Conservation (phyloP, 1,140 invertebrate species). For the Vollenhovia emeryi region DNA sequence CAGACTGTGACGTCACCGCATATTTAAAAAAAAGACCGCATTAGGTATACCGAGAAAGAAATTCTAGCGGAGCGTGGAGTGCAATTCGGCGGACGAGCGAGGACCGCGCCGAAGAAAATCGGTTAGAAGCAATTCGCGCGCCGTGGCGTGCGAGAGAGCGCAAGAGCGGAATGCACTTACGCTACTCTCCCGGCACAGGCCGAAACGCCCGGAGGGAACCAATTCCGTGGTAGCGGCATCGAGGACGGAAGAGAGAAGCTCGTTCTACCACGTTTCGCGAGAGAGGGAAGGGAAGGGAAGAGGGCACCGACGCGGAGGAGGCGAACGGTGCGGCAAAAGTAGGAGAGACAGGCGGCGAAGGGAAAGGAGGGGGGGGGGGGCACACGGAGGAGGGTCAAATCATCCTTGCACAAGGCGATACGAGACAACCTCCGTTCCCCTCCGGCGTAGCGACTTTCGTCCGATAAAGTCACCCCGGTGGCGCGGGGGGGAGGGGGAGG, state of each 20-base stretch:
- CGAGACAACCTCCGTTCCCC: conserved; percentile 42
- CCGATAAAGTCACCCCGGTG: conserved; percentile 64
- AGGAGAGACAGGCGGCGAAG: conserved; percentile 38
- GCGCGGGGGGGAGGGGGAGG: conserved; percentile 6
- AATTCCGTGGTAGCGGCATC: conserved; percentile 58
- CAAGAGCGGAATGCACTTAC: conserved; percentile 53
- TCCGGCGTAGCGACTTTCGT: conserved; percentile 61
- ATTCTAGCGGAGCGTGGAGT: neutral
- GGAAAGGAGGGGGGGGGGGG: too few relatives aligned
- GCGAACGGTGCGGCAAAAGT: conserved; percentile 39
- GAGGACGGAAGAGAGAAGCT: conserved; percentile 57
- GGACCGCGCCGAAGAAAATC: neutral
- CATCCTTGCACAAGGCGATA: conserved; percentile 64
- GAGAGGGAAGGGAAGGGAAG: neutral
- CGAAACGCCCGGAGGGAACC: conserved; percentile 42
- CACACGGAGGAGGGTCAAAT: conserved; percentile 42
- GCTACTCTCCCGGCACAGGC: conserved; percentile 30
- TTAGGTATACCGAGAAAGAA: too few relatives aligned
- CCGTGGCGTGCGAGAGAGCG: neutral
- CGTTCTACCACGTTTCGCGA: conserved; percentile 58
- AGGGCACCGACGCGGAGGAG: conserved; percentile 11
- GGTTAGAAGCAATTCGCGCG: conserved; percentile 35
- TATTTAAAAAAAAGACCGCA: neutral
- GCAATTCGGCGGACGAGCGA: neutral
- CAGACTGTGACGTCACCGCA: neutral